Evolutionary conservation across 2,113 vertebrate genomes (phyloP).

Genomic region (Gymnobelideus leadbeateri): DNA sequence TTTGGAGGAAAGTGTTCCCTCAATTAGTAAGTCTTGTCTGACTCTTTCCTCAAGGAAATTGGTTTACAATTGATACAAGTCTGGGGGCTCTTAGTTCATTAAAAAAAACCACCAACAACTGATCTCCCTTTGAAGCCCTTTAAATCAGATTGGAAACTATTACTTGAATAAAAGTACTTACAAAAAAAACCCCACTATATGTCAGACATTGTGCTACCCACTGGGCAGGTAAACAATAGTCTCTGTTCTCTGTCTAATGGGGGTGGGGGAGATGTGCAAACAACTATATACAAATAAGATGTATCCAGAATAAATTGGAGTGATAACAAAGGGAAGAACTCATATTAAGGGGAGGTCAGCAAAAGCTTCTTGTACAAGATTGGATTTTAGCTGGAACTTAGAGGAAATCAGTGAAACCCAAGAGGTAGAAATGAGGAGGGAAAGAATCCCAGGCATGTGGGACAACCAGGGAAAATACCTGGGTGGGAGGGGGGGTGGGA

Average conservation of each 20-base stretch:
- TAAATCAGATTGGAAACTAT: neutral
- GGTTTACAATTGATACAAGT: neutral
- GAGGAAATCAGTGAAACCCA: neutral
- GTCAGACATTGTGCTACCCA: neutral
- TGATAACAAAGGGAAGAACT: neutral
- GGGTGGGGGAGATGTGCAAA: neutral
- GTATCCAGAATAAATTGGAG: neutral
- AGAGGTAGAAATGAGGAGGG: neutral
- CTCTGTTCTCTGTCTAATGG: neutral
- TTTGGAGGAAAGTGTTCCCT: neutral
- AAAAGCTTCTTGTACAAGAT: neutral
- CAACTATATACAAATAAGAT: neutral
- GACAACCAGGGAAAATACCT: neutral
- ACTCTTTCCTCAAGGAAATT: constrained; percentile 6
- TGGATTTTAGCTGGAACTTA: neutral
- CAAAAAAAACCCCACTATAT: neutral
- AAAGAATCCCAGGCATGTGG: neutral
- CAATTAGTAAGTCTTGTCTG: neutral
- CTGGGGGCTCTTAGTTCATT: neutral
- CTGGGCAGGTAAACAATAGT: neutral
- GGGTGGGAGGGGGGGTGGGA: no score
- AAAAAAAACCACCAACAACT: neutral
- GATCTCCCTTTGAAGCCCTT: neutral
- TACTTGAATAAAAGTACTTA: neutral
- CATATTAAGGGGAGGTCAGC: neutral